phyloP scores from a whole-genome alignment of 1,140 invertebrate genomes.

The Drosophila subpulchrella region DNA sequence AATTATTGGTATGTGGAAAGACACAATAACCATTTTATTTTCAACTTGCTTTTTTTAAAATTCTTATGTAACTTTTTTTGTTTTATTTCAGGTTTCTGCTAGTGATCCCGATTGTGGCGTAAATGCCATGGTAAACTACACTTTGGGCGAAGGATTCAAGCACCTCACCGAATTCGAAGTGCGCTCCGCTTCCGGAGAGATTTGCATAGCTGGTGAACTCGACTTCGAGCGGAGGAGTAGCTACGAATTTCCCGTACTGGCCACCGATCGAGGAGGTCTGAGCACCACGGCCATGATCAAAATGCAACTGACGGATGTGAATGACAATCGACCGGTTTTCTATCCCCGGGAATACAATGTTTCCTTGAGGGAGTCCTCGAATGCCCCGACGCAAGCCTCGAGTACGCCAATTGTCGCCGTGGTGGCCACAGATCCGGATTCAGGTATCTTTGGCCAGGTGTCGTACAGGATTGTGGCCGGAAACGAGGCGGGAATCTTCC shows the following conservation, averaged over 20 bases:
- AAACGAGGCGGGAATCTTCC: constrained; percentile 93
- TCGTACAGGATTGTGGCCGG: constrained; percentile 92
- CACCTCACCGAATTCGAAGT: constrained; percentile 91
- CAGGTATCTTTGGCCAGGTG: constrained; percentile 92
- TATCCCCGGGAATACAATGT: constrained; percentile 94
- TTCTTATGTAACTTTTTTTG: neutral
- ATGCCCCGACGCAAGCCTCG: constrained; percentile 81
- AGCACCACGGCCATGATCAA: constrained; percentile 96
- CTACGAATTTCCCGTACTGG: constrained; percentile 97
- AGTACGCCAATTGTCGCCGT: constrained; percentile 90
- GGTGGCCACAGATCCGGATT: constrained; percentile 94
- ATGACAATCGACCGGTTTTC: constrained; percentile 97
- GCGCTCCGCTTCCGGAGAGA: constrained; percentile 92
- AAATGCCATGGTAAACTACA: constrained; percentile 97
- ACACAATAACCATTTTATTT: no score
- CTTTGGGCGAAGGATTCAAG: constrained; percentile 89
- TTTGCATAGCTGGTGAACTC: constrained; percentile 92
- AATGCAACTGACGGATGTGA: constrained; percentile 95
- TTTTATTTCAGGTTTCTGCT: constrained; percentile 91
- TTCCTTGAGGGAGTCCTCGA: constrained; percentile 90
- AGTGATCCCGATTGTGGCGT: constrained; percentile 97
- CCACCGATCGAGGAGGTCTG: constrained; percentile 96
- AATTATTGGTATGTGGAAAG: no score
- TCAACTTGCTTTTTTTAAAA: no score
- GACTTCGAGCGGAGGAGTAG: constrained; percentile 94